Percentiles rank a stretch among this genome's conserved stretches.
phyloP scores from a whole-genome alignment of 2,797 vertebrate genomes.

The Mareca penelope region DNA sequence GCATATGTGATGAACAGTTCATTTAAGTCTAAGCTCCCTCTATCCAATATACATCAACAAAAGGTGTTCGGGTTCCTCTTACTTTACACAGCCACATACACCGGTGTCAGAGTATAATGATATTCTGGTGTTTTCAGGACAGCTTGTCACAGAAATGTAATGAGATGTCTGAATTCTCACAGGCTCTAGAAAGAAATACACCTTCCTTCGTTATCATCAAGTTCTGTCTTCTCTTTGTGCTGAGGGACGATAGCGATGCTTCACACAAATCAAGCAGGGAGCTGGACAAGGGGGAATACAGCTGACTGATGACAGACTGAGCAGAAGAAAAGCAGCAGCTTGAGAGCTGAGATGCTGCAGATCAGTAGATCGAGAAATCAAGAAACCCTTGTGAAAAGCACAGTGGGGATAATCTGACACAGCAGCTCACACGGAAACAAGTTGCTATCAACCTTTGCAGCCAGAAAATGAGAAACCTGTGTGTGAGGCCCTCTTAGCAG shows the following conservation, averaged over 20 bases:
- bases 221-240: background rate
- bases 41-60: background rate
- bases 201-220: background rate
- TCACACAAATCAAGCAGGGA: background rate
- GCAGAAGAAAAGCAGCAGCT: background rate
- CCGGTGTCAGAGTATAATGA: background rate
- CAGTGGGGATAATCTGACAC: background rate
- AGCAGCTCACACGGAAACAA: background rate
- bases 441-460: background rate
- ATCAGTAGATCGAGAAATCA: background rate
- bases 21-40: background rate
- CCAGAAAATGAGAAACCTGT: background rate
- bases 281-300: background rate
- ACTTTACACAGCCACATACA: background rate
- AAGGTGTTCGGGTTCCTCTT: background rate
- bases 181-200: background rate
- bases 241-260: background rate
- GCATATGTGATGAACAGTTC: background rate
- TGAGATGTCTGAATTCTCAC: background rate
- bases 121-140: background rate
- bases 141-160: background rate
- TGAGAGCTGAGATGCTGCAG: background rate
- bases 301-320: background rate
- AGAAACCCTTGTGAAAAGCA: background rate
- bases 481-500: background rate